Percentiles rank a stretch among this genome's conserved stretches.
phyloP scores from a whole-genome alignment of 2,113 vertebrate genomes.

The Brevimyrus niger region DNA sequence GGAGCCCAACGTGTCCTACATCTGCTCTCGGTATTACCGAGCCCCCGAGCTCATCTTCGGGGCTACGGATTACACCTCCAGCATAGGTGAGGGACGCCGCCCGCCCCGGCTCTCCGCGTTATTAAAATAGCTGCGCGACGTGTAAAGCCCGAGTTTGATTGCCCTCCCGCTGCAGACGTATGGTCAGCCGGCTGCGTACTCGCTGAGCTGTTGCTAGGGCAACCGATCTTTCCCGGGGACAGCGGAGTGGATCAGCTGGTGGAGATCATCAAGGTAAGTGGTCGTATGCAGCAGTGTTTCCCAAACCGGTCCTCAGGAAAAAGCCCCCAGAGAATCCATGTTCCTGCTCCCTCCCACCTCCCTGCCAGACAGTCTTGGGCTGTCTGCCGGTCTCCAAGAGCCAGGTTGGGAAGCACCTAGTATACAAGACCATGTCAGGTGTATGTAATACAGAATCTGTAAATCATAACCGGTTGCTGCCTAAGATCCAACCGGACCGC shows the following conservation, averaged over 20 bases:
- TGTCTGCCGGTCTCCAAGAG: neutral
- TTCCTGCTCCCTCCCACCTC: neutral
- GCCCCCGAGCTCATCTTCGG: slow-evolving; percentile 99
- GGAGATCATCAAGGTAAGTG: slow-evolving; percentile 92
- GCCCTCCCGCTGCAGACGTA: slow-evolving; percentile 67
- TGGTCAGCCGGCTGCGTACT: slow-evolving; percentile 98
- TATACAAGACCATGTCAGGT: neutral
- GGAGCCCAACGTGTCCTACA: slow-evolving; percentile 98
- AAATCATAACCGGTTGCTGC: neutral
- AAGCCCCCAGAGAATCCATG: neutral
- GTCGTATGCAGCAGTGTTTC: neutral
- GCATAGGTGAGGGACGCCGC: slow-evolving; percentile 73
- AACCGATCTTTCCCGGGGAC: slow-evolving; percentile 97
- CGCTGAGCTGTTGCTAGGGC: slow-evolving; percentile 94
- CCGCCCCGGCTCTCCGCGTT: neutral
- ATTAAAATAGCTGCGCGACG: neutral
- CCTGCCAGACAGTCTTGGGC: neutral
- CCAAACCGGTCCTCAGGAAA: neutral
- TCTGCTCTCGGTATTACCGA: slow-evolving; percentile 99
- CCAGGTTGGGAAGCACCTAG: neutral
- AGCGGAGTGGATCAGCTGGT: slow-evolving; percentile 99
- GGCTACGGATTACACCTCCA: slow-evolving; percentile 98
- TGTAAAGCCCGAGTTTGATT: neutral
- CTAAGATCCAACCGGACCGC: neutral
- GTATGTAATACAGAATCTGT: neutral